A percentile compares a stretch with the other conserved stretches of the same genome.
These are phyloP conservation scores for Dipodomys stephensi DNA, from an alignment of 2,113 vertebrate genomes.

Conservation along the genomic window DNA sequence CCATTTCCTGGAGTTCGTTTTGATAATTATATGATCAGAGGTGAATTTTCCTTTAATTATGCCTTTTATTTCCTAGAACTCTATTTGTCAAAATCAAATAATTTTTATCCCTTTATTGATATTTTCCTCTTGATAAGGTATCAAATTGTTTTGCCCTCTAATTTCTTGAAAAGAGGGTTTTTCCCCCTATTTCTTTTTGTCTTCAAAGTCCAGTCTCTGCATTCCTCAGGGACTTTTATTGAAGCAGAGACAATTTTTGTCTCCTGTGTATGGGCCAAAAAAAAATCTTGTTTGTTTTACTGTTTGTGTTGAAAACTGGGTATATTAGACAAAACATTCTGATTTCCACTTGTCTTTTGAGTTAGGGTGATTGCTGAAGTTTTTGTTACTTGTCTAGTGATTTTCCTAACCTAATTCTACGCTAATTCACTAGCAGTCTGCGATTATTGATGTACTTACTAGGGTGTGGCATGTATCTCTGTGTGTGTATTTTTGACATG, in stretches of 20 bases:
- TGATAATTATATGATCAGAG: too few relatives aligned
- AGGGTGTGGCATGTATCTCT: neutral
- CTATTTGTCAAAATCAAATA: neutral
- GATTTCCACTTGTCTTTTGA: neutral
- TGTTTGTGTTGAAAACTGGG: neutral
- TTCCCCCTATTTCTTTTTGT: neutral
- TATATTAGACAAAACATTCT: neutral
- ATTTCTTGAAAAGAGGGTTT: neutral
- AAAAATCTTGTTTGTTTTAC: neutral
- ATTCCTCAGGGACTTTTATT: neutral
- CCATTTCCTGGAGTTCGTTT: too few relatives aligned
- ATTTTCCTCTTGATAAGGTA: neutral
- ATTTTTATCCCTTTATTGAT: neutral
- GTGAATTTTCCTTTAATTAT: neutral
- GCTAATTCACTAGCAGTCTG: neutral
- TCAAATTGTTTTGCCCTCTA: neutral
- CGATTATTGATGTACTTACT: neutral
- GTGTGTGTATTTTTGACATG: neutral
- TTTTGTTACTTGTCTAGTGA: constrained; percentile 9
- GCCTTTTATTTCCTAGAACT: neutral
- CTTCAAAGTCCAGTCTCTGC: neutral
- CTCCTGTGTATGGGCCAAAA: neutral
- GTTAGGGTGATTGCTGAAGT: neutral
- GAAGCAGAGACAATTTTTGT: neutral
- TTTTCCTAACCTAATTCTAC: neutral